phyloP scores from a whole-genome alignment of 2,797 vertebrate species.

The Platyrinchus mystaceus region DNA sequence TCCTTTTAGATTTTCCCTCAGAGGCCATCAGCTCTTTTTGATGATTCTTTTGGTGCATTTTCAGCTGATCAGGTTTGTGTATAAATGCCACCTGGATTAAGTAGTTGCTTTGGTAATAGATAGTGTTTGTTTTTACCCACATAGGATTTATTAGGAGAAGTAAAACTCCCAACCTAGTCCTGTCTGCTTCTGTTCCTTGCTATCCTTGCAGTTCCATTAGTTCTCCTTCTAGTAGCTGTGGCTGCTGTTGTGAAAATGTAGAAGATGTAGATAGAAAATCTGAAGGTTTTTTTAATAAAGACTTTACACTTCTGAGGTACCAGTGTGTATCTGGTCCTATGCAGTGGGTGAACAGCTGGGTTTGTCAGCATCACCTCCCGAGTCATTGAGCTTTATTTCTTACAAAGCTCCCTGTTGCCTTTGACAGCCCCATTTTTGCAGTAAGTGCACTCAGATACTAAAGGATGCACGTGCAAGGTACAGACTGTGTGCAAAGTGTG shows the following conservation, averaged over 20 bases:
- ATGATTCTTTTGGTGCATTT: constrained; percentile 84
- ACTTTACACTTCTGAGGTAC: not conserved
- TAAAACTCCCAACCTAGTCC: not conserved
- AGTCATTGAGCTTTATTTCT: not conserved
- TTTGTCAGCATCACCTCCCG: not conserved
- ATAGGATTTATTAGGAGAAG: not conserved
- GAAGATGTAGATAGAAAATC: not conserved
- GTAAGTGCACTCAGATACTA: too few species aligned
- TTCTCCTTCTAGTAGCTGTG: not conserved
- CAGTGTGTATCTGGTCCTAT: not conserved
- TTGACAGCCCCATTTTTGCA: too few species aligned
- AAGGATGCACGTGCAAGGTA: too few species aligned
- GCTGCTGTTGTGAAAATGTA: not conserved
- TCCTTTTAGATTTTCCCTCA: constrained; percentile 81
- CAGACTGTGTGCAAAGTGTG: too few species aligned
- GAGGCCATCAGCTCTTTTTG: constrained; percentile 76
- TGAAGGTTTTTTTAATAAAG: not conserved
- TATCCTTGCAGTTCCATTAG: not conserved
- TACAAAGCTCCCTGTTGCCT: not conserved
- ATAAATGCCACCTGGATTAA: not conserved
- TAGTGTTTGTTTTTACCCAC: not conserved
- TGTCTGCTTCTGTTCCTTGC: not conserved
- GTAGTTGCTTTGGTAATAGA: constrained; percentile 37
- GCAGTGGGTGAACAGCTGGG: not conserved
- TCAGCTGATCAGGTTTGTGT: constrained; percentile 86